Conservation (phyloP, 2,113 vertebrate species). For the Clarias magur region DNA sequence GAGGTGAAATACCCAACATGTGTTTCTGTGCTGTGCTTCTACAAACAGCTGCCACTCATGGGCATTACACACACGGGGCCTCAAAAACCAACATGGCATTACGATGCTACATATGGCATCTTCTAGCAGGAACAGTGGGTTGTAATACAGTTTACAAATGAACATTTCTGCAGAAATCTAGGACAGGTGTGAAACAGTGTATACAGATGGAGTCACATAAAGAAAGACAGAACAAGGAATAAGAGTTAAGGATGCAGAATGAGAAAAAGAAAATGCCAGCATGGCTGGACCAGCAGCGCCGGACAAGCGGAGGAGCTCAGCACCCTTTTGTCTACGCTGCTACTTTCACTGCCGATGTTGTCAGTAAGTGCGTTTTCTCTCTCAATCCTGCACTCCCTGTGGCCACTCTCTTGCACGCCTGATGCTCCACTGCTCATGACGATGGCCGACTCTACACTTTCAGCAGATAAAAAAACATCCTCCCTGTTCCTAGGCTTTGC, state of each 20-base stretch:
- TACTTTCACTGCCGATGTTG: conserved; percentile 42
- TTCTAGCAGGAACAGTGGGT: neutral
- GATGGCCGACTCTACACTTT: conserved; percentile 44
- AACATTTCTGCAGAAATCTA: neutral
- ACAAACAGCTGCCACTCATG: conserved; percentile 6
- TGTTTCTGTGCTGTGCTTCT: neutral
- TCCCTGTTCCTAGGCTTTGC: conserved; percentile 9
- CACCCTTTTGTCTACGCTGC: conserved; percentile 34
- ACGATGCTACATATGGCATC: neutral
- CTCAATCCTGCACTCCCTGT: conserved; percentile 42
- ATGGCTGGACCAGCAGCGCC: neutral
- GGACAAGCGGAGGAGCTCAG: conserved; percentile 22
- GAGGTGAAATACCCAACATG: conserved; percentile 25
- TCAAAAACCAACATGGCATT: conserved; percentile 10
- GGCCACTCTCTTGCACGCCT: conserved; percentile 40
- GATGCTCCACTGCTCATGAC: conserved; percentile 49
- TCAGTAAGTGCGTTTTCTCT: conserved; percentile 42
- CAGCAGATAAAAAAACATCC: conserved; percentile 39
- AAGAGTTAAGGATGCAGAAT: neutral
- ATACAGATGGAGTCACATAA: neutral
- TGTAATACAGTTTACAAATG: neutral
- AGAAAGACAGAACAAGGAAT: neutral
- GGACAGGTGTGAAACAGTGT: conserved; percentile 11
- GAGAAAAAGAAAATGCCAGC: conserved; percentile 37
- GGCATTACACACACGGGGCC: neutral